A percentile compares a stretch with the other conserved stretches of the same genome.
phyloP scores from a whole-genome alignment of 2,888 invertebrate genomes.

The Drosophila formosana region DNA sequence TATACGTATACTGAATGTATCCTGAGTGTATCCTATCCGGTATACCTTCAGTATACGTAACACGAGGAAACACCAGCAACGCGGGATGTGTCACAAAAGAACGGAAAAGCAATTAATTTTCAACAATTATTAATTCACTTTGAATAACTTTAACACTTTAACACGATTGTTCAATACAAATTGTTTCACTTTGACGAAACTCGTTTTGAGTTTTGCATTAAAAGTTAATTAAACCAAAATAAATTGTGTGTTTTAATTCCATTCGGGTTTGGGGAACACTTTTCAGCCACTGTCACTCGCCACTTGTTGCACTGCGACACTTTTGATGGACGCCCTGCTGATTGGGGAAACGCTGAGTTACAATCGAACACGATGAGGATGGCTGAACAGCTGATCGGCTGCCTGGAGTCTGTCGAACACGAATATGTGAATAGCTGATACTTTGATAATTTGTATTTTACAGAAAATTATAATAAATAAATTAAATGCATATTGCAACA shows the following conservation, averaged over 20 bases:
- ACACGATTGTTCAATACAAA: not conserved
- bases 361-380: constrained; percentile 1
- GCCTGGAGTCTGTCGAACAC: not conserved
- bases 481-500: not conserved
- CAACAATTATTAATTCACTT: not conserved
- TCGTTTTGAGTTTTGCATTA: not conserved
- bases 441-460: not conserved
- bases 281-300: constrained; percentile 12
- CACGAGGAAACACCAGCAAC: constrained; percentile 96
- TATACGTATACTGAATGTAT: constrained; percentile 99
- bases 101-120: constrained; percentile 1
- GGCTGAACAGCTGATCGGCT: constrained; percentile 37
- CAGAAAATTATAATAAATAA: not conserved
- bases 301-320: constrained; percentile 44
- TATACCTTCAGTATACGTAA: constrained; percentile 99
- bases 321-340: constrained; percentile 26
- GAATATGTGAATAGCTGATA: not conserved
- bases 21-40: constrained; percentile 99
- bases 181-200: constrained; percentile 1
- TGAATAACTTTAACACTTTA: not conserved
- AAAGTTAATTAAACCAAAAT: not conserved
- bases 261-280: constrained; percentile 4
- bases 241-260: constrained; percentile 12
- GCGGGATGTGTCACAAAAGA: constrained; percentile 73
- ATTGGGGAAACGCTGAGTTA: not conserved